Evolutionary conservation across 2,113 vertebrate species (phyloP), one percentile per base, ranked within the genome.

Genomic region (Sapayoa aenigma): DNA sequence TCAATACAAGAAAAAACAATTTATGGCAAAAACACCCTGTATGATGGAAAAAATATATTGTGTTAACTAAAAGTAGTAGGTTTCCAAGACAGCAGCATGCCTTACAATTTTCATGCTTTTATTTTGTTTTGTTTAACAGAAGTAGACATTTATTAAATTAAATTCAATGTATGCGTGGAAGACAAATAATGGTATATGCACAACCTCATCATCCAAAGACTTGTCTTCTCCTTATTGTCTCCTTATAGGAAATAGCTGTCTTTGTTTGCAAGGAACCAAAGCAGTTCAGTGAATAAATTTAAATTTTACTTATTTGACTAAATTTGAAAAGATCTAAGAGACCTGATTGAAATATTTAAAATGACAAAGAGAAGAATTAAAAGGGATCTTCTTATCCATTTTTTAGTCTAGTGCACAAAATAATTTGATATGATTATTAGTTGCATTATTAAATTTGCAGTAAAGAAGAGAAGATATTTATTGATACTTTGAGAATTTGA

Each of bases 51-150:
- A 62, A 16, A 5, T 53, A 58, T 19, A 23, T 76, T 69, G 6
- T 0, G 1, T 7, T 58, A 27, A 37, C 11, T 68, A 88, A 91
- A 66, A 72, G 87, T 52, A 84, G 50, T 56, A 76, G 31, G 35
- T 95, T 96, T 91, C 76, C 73, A 94, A 90, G 84, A 87, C 67
- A 96, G 82, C 66, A 22, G 5, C 19, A 72, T 73, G 23, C 3
- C 13, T 67, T 28, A 22, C 24, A 23, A 18, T 86, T 77, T 78
- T 47, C 21, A 15, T 35, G 23, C 3, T 27, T 88, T 47, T n/a
- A 11, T 84, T 89, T 86, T 81, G 41, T 89, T 90, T 68, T 23
- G 24, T 62, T 93, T 96, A 58, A 37, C 53, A 66, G 62, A 95
- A 50, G 30, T 33, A 67, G 71, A 73, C 77, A 44, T 90, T 93